Base-by-base conservation (phyloP, 2,113 vertebrate species). In the Cinclus mexicanus region DNA sequence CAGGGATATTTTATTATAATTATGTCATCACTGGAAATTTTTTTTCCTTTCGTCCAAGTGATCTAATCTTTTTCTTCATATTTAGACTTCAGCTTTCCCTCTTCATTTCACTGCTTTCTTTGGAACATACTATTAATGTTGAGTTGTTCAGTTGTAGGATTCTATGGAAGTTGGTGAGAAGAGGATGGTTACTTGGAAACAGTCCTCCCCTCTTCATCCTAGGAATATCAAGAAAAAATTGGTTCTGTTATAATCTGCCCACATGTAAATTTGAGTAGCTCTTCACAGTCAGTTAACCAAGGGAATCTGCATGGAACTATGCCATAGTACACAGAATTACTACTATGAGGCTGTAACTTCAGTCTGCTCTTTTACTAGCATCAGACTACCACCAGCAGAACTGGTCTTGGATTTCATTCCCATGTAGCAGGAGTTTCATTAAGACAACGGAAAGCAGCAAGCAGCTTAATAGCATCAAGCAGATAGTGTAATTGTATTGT, bases 381-480 rank as follows among this genome's bases (percentile, higher is more conserved):
- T 63, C 37, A 93, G 77, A 94, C 64, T 79, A 76, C 71, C 74
- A 82, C 90, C 80, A 85, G 67, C 65, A 91, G 65, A 83, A 94
- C 33, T 90, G 2, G 59, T 93, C 94, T 97, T 92, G 71, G 35
- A 76, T 96, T 97, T 97, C 70, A 90, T 95, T 94, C 86, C 67
- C 67, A 74, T 95, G 83, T 72, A 95, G 84, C 76, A 83, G 90
- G 88, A 93, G 68, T 96, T 97, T 94, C 97, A 95, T 96, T 94
- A 90, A 94, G 96, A 94, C 92, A 90, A 84, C 94, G 95, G 88
- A 95, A 89, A 96, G 89, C 93, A 94, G 92, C 83, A 95, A 81
- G 86, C 95, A 97, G 94, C 95, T 97, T 97, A 97, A 96, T 96
- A 96, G 86, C 95, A 87, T 97, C 87, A 97, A 87, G 91, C 76